These are phyloP conservation scores for Scaptomyza montana DNA, from an alignment of 1,140 invertebrate species.

Conservation along the genomic window DNA sequence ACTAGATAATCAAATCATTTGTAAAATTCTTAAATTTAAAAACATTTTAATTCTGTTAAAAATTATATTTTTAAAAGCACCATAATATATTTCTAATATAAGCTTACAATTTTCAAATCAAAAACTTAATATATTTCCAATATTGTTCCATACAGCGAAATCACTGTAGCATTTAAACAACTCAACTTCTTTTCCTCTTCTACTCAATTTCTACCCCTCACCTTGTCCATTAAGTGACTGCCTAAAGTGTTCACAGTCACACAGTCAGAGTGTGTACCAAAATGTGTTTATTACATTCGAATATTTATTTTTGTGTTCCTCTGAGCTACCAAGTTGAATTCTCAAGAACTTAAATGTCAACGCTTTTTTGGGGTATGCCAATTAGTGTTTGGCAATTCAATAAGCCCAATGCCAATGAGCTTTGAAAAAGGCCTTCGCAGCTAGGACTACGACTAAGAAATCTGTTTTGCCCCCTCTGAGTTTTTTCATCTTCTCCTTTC, in stretches of 20 bases:
- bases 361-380: background rate
- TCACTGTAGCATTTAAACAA: background rate
- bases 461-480: background rate
- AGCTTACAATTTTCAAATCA: too few relatives aligned
- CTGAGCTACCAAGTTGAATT: slow-evolving; percentile 15
- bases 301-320: slow-evolving; percentile 22
- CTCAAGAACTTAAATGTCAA: slow-evolving; percentile 19
- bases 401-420: slow-evolving; percentile 37
- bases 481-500: background rate
- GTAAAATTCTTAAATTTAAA: too few relatives aligned
- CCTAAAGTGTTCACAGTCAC: background rate
- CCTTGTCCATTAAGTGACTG: background rate
- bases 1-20: background rate
- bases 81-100: too few relatives aligned
- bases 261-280: slow-evolving; percentile 1
- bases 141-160: too few relatives aligned
- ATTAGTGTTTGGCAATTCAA: slow-evolving; percentile 32
- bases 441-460: background rate
- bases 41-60: too few relatives aligned
- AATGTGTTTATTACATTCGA: slow-evolving; percentile 49
- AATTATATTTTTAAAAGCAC: background rate
- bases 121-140: too few relatives aligned
- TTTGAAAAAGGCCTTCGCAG: slow-evolving; percentile 5
- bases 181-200: background rate
- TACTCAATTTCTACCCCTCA: too few relatives aligned